Base-by-base conservation (phyloP, 2,888 invertebrate species). In the Mystacides longicornis region DNA sequence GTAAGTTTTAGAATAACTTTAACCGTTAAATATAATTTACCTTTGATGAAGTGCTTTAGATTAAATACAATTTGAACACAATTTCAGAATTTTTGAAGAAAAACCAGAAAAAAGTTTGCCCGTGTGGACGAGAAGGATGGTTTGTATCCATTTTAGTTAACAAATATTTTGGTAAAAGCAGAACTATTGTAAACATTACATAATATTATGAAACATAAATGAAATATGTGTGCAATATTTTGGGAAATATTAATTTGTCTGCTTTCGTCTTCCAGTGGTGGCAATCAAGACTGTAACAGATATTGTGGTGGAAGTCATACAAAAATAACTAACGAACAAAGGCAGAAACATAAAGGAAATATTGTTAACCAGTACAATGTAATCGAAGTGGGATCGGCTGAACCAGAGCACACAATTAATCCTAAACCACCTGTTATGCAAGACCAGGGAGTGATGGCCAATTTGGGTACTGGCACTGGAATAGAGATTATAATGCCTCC, bases 271-370 rank as follows among this genome's bases (percentile, higher is more conserved):
- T 51, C 14, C 48, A 56, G 55, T 7, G 31, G 16, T 9, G 48
- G 51, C 5, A 73, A 73, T 62, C 73, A 84, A 63, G 65, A 83
- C 1, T 82, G 83, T 67, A 85, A 83, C 68, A 83, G 89, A 0
- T 89, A 88, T 67, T 87, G 87, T 62, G 89, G 89, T 22, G 89
- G 89, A 1, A 82, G 83, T 56, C 89, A 89, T 67, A 89, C 89
- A 1, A 71, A 79, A 11, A 83, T 86, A 18, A 85, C 85, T 1
- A 81, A 86, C 0, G 81, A 83, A 57, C 88, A 88, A 66, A 79
- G 85, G 60, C 81, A 86, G n/a, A 78, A 81, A 9, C 71, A 82
- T 7, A 66, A 79, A 48, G 84, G 84, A 0, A 83, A 85, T 68
- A 85, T 83, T 68, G 67, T 48, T 4, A 21, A 48, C 16, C 48